A percentile compares a stretch with the other conserved stretches of the same genome.
Evolutionary conservation across 1,140 invertebrate species (phyloP).

Genomic region (Elymnias hypermnestra): DNA sequence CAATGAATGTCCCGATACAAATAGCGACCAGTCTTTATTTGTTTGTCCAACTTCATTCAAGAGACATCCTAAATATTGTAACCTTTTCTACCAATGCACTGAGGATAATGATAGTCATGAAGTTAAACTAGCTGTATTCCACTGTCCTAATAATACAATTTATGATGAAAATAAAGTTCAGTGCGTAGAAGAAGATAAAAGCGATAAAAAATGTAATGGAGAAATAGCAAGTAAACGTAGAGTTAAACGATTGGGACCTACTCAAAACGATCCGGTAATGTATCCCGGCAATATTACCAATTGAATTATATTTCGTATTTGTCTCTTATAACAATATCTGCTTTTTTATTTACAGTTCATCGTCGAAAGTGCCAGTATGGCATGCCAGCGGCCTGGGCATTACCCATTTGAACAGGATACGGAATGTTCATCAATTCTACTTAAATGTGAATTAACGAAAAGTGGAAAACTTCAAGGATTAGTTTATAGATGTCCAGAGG

Average conservation of each 20-base stretch:
- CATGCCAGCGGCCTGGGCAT: slow-evolving; percentile 83
- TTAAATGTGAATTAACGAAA: slow-evolving; percentile 80
- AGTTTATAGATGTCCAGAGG: slow-evolving; percentile 85
- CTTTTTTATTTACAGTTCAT: slow-evolving; percentile 79
- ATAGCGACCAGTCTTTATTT: slow-evolving; percentile 81
- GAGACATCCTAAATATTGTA: slow-evolving; percentile 89
- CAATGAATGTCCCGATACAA: slow-evolving; percentile 71
- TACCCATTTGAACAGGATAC: slow-evolving; percentile 80
- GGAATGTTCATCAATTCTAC: slow-evolving; percentile 82
- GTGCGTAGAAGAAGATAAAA: slow-evolving; percentile 80
- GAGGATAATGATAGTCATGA: slow-evolving; percentile 79
- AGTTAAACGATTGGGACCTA: slow-evolving; percentile 74
- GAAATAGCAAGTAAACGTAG: slow-evolving; percentile 73
- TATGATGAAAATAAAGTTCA: slow-evolving; percentile 85
- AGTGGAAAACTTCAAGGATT: slow-evolving; percentile 79
- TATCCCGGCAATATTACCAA: neutral
- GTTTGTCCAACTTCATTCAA: slow-evolving; percentile 89
- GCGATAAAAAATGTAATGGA: slow-evolving; percentile 76
- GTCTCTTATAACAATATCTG: neutral
- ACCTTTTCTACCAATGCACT: slow-evolving; percentile 90
- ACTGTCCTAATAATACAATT: slow-evolving; percentile 85
- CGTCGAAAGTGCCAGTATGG: slow-evolving; percentile 68
- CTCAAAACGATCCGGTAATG: slow-evolving; percentile 79
- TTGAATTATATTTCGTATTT: too few species aligned
- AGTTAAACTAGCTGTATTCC: slow-evolving; percentile 83